Evolutionary conservation across 2,113 vertebrate genomes (phyloP), one percentile per base, ranked within the genome.

Genomic region (Cheirogaleus medius): DNA sequence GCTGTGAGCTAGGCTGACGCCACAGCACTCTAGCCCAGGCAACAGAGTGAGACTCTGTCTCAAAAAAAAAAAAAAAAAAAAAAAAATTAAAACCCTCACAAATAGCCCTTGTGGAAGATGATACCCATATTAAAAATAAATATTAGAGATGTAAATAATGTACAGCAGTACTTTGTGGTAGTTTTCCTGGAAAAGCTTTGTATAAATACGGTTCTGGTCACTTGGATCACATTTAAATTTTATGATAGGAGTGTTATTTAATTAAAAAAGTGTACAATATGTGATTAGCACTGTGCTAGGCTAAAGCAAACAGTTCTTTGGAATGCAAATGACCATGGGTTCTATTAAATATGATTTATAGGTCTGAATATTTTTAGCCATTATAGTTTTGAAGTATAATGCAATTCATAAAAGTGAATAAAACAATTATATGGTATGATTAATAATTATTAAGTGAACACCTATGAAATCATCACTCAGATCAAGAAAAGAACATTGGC

Each of bases 281-380:
- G 42, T 34, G 47, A 49, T 82, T 68, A 68, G n/a, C 13, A 29
- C 76, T 64, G 34, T 84, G 37, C 13, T 74, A 13, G 8, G 37
- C 54, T 84, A 95, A 74, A 87, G 69, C 68, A 86, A 90, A 87
- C n/a, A 90, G 80, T 49, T 96, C 68, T 87, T 39, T 68, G 54
- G 44, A 87, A 92, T 69, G n/a, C 29, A 96, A 87, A 97, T 82
- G 90, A 69, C 42, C 37, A 56, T 29, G 25, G 77, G 12, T 77
- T 58, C 25, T 69, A 56, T 44, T 96, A 52, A 91, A 83, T 63
- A 63, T 39, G 68, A 56, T 63, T 64, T 95, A 29, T 18, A 86
- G n/a, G 34, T 69, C 86, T 82, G 34, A 68, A 15, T 74, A 54
- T 74, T 90, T 78, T 88, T n/a, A 94, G 82, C 39, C 52, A 87